These are phyloP conservation scores for Notarius lentiginosus DNA, from an alignment of 2,113 vertebrate species.

Conservation along the genomic window DNA sequence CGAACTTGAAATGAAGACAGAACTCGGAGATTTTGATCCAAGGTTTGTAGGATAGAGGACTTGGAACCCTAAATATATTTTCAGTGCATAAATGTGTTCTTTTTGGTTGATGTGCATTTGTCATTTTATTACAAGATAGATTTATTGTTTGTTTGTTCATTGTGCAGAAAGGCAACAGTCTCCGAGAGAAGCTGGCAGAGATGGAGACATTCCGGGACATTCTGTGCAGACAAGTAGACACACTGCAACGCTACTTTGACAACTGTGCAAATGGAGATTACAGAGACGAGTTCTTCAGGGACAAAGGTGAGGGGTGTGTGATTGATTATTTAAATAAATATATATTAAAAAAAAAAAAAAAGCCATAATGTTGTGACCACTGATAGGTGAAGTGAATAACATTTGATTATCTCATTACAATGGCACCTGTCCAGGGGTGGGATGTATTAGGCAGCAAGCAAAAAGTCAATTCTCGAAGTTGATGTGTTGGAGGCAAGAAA, in stretches of 20 bases:
- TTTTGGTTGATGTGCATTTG: not conserved
- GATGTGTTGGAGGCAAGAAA: too few relatives aligned
- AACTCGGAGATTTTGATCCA: not conserved
- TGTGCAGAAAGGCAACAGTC: constrained; percentile 90
- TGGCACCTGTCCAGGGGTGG: too few relatives aligned
- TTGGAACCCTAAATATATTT: not conserved
- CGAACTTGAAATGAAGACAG: not conserved
- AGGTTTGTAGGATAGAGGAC: not conserved
- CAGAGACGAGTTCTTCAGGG: constrained; percentile 92
- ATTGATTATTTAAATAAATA: not conserved
- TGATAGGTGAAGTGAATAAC: too few relatives aligned
- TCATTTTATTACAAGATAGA: not conserved
- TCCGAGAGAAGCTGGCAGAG: constrained; percentile 95
- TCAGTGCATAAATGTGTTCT: not conserved
- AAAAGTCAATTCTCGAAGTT: too few relatives aligned
- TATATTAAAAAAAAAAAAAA: too few relatives aligned
- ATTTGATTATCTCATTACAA: too few relatives aligned
- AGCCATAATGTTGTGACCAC: too few relatives aligned
- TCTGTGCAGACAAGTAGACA: constrained; percentile 79
- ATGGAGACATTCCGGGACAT: constrained; percentile 99
- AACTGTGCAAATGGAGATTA: constrained; percentile 85
- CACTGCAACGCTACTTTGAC: constrained; percentile 77
- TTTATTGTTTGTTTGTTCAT: not conserved
- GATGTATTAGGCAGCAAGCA: too few relatives aligned
- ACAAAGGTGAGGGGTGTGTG: constrained; percentile 78